These are phyloP conservation scores for Euzetes globulus DNA, from an alignment of 2,888 invertebrate species.

Conservation along the genomic window DNA sequence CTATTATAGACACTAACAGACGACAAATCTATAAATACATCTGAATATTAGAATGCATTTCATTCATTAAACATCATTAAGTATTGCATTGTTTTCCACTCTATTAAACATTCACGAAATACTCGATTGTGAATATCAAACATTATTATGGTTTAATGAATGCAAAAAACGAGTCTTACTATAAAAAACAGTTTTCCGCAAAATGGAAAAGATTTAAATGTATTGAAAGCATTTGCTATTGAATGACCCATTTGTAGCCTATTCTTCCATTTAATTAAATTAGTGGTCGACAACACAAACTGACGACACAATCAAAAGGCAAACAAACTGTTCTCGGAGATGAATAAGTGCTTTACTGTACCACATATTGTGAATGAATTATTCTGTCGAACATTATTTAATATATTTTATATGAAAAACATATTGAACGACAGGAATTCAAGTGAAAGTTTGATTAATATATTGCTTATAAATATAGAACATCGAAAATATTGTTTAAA, in stretches of 20 bases:
- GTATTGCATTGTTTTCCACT: conserved; percentile 2
- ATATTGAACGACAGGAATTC: neutral
- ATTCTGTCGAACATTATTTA: conserved; percentile 1
- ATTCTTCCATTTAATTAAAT: conserved; percentile 4
- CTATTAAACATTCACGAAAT: conserved; percentile 1
- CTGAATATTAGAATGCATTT: neutral
- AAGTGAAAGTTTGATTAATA: conserved; percentile 7
- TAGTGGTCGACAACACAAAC: neutral
- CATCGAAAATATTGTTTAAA: neutral
- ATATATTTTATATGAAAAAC: neutral
- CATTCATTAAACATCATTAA: conserved; percentile 12
- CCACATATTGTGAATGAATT: conserved; percentile 3
- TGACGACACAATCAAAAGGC: neutral
- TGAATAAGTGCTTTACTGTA: neutral
- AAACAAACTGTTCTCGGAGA: neutral
- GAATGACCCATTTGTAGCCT: neutral
- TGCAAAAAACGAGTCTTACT: neutral
- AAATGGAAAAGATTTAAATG: neutral
- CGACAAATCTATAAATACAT: neutral
- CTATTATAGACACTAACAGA: neutral
- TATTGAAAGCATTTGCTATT: neutral
- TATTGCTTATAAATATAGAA: neutral
- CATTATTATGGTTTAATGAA: conserved; percentile 2
- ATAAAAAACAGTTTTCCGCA: too few relatives aligned
- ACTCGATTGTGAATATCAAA: neutral